Evolutionary conservation across 2,797 vertebrate species (phyloP).

Genomic region (Botia kubotai): DNA sequence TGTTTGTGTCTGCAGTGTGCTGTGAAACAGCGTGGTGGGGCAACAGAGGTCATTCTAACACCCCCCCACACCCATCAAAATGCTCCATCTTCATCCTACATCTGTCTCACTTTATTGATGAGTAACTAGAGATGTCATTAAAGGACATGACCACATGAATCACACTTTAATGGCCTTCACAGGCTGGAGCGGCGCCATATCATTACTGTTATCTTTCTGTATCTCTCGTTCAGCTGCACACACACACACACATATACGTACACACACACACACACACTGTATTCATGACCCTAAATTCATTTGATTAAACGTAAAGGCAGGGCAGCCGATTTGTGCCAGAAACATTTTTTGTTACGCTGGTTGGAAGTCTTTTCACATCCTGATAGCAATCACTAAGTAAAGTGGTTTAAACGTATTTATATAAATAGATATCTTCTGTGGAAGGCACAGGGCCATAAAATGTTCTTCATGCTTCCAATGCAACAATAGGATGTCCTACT

Average conservation of each 20-base stretch:
- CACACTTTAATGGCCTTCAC: conserved; percentile 65
- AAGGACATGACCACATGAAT: conserved; percentile 67
- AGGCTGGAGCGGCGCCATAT: conserved; percentile 62
- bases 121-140: conserved; percentile 67
- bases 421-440: too few relatives aligned
- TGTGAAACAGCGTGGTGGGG: conserved; percentile 49
- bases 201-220: conserved; percentile 62
- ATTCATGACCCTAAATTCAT: neutral
- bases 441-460: too few relatives aligned
- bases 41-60: conserved; percentile 52
- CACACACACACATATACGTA: neutral
- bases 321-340: neutral
- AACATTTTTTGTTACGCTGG: too few relatives aligned
- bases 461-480: too few relatives aligned
- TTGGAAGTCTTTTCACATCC: too few relatives aligned
- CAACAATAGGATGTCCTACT: too few relatives aligned
- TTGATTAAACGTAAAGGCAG: neutral
- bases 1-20: neutral
- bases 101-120: conserved; percentile 63
- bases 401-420: too few relatives aligned
- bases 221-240: conserved; percentile 11
- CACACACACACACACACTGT: conserved; percentile 15
- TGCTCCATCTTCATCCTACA: conserved; percentile 48
- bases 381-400: too few relatives aligned
- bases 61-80: conserved; percentile 44